phyloP scores from a whole-genome alignment of 2,113 vertebrate genomes.

The Murina feae region DNA sequence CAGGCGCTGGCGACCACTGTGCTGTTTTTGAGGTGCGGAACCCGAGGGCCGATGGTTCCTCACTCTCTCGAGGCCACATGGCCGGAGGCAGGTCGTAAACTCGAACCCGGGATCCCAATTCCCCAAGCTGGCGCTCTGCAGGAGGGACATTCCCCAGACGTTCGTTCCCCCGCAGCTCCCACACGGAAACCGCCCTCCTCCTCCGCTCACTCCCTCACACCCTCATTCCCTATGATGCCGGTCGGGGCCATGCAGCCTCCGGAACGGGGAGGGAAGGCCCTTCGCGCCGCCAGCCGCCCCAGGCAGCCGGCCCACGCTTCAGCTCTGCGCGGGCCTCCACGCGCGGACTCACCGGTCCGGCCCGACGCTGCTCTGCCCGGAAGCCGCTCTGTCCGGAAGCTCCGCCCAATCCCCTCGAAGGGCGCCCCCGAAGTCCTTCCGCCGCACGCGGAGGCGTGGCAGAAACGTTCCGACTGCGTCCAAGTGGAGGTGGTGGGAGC shows the following conservation, averaged over 20 bases:
- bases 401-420: rapidly evolving
- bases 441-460: rapidly evolving
- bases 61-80: neutral
- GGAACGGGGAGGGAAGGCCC: rapidly evolving
- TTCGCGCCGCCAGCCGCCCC: rapidly evolving
- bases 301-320: rapidly evolving
- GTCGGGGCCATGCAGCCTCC: neutral
- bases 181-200: neutral
- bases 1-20: neutral
- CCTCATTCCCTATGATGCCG: neutral
- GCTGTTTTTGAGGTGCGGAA: neutral
- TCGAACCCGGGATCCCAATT: neutral
- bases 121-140: neutral
- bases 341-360: rapidly evolving
- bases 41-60: neutral
- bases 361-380: rapidly evolving
- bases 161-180: neutral
- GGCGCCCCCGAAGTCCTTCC: neutral
- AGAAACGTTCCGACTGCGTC: constrained; percentile 48
- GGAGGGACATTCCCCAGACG: too few relatives aligned
- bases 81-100: neutral
- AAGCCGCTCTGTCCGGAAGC: neutral
- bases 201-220: neutral
- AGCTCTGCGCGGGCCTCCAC: rapidly evolving
- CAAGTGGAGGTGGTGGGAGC: rapidly evolving